phyloP scores from a whole-genome alignment of 2,888 invertebrate species.

The Mamestra brassicae region DNA sequence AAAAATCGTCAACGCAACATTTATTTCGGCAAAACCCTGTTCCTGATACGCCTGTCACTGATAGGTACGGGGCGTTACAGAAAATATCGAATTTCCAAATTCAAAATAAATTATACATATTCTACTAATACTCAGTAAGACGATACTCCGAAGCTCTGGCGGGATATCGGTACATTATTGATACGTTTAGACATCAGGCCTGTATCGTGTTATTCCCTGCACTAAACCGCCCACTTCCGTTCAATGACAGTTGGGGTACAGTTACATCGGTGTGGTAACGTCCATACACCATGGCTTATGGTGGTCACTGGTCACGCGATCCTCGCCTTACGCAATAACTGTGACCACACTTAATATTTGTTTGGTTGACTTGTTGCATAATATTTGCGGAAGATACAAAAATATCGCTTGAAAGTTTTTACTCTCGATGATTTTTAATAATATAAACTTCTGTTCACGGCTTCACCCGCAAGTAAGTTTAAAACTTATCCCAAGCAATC shows the following conservation, averaged over 20 bases:
- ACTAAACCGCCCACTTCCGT: slow-evolving; percentile 67
- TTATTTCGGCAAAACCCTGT: background rate
- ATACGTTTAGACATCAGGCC: slow-evolving; percentile 27
- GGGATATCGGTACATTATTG: slow-evolving; percentile 42
- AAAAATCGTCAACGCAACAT: background rate
- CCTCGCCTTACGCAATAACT: slow-evolving; percentile 41
- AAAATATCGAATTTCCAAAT: background rate
- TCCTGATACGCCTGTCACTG: no score
- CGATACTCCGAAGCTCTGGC: slow-evolving; percentile 49
- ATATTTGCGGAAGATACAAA: slow-evolving; percentile 6
- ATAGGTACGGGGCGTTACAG: background rate
- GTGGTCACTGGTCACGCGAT: slow-evolving; percentile 55
- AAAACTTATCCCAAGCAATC: no score
- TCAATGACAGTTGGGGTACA: slow-evolving; percentile 56
- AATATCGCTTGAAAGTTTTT: background rate
- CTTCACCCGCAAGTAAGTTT: background rate
- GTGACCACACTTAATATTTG: slow-evolving; percentile 22
- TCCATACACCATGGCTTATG: slow-evolving; percentile 44
- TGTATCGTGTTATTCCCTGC: slow-evolving; percentile 37
- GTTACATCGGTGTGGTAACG: slow-evolving; percentile 55
- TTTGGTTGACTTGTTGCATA: slow-evolving; percentile 19
- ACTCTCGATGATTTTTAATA: background rate
- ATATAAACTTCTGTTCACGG: background rate
- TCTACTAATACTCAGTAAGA: slow-evolving; percentile 36
- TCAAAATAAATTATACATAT: background rate